Evolutionary conservation across 2,888 invertebrate genomes (phyloP).

Genomic region (Psylliodes chrysocephalus): DNA sequence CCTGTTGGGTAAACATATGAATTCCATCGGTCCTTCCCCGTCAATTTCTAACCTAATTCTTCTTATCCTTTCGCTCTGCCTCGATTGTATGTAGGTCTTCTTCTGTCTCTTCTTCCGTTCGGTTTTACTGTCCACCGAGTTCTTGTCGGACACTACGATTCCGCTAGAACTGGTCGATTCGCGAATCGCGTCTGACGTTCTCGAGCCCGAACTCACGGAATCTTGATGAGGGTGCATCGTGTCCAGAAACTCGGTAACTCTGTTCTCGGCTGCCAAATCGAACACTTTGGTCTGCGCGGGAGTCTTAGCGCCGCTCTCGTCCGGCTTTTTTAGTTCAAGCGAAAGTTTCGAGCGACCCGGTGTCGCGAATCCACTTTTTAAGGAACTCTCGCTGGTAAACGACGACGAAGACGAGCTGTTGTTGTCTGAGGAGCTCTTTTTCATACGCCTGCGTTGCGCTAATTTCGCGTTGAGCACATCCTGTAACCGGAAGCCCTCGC

Average conservation of each 20-base stretch:
- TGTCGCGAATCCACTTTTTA: conserved; percentile 52
- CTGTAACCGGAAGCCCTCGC: conserved; percentile 78
- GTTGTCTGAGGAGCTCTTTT: conserved; percentile 66
- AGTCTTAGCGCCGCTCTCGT: conserved; percentile 41
- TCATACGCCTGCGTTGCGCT: conserved; percentile 74
- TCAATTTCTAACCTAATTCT: conserved; percentile 58
- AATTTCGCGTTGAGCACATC: conserved; percentile 78
- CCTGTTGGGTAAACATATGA: conserved; percentile 46
- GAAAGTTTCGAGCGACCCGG: conserved; percentile 48
- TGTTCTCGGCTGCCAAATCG: conserved; percentile 64
- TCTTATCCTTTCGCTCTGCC: conserved; percentile 61
- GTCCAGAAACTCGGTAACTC: conserved; percentile 66
- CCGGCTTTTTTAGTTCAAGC: conserved; percentile 54
- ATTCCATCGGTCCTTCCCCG: conserved; percentile 51
- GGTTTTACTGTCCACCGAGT: conserved; percentile 47
- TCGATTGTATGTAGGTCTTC: conserved; percentile 55
- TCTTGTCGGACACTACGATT: conserved; percentile 54
- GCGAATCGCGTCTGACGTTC: conserved; percentile 41
- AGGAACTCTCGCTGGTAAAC: conserved; percentile 62
- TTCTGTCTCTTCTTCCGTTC: conserved; percentile 42
- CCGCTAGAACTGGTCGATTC: conserved; percentile 57
- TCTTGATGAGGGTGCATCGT: conserved; percentile 59
- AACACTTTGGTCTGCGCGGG: conserved; percentile 50
- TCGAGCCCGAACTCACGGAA: conserved; percentile 43
- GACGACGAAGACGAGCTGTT: conserved; percentile 61